Conservation (phyloP, 2,797 vertebrate species). For the Danio kyathit region DNA sequence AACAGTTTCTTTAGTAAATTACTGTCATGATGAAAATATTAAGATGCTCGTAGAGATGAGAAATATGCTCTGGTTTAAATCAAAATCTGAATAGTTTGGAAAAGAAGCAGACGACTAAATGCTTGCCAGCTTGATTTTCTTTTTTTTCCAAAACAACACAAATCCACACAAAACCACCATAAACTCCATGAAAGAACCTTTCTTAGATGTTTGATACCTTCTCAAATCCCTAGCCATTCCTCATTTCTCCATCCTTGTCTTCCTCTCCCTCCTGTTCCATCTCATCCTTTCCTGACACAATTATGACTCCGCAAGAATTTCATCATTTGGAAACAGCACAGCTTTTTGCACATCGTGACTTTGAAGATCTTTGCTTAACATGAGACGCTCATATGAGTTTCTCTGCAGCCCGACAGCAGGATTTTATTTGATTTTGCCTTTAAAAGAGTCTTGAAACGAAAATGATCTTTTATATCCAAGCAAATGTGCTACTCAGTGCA, state of each 20-base stretch:
- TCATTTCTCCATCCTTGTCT: not conserved
- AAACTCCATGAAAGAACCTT: not conserved
- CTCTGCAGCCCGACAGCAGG: conserved; percentile 60
- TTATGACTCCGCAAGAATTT: not conserved
- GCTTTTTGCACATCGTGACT: conserved; percentile 52
- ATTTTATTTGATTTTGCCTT: conserved; percentile 17
- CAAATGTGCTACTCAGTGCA: too few relatives aligned
- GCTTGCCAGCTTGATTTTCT: conserved; percentile 5
- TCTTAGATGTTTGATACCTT: conserved; percentile 11
- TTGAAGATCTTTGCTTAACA: conserved; percentile 56
- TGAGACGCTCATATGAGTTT: conserved; percentile 64
- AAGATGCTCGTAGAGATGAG: not conserved
- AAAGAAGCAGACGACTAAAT: not conserved
- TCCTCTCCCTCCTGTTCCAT: not conserved
- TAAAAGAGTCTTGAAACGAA: conserved; percentile 34
- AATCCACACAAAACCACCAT: conserved; percentile 9
- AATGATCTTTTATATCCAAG: conserved; percentile 26
- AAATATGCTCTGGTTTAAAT: not conserved
- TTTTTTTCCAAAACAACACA: conserved; percentile 8
- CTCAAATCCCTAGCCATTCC: not conserved
- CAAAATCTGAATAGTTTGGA: not conserved
- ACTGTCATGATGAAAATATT: not conserved
- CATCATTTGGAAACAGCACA: conserved; percentile 32
- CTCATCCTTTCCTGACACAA: conserved; percentile 4
- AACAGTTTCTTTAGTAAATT: not conserved